Evolutionary conservation across 2,888 invertebrate genomes (phyloP).

Genomic region (Archips xylosteana): DNA sequence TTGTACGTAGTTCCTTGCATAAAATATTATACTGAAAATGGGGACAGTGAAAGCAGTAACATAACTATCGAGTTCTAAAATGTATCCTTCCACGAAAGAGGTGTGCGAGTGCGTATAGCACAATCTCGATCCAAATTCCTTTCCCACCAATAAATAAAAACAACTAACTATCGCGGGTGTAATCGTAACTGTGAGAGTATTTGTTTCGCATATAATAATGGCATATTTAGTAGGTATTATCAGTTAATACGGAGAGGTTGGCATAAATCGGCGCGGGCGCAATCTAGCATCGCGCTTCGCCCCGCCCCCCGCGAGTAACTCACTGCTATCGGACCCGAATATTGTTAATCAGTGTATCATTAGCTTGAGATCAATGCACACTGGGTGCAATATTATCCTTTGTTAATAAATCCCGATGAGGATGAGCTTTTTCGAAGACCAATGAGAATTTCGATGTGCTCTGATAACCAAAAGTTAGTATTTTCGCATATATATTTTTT

Average conservation of each 20-base stretch:
- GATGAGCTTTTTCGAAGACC: not conserved
- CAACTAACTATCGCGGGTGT: conserved; percentile 49
- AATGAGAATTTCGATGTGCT: too few relatives aligned
- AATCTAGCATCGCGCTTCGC: conserved; percentile 78
- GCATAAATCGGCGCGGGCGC: conserved; percentile 79
- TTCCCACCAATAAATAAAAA: conserved; percentile 75
- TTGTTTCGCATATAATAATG: conserved; percentile 84
- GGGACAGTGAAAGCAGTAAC: not conserved
- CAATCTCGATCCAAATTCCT: conserved; percentile 60
- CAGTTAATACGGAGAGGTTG: conserved; percentile 82
- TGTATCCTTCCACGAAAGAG: conserved; percentile 2
- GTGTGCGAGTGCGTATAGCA: conserved; percentile 28
- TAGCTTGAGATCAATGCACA: conserved; percentile 69
- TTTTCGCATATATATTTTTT: too few relatives aligned
- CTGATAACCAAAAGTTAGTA: not conserved
- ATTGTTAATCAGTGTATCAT: conserved; percentile 86
- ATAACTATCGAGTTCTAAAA: not conserved
- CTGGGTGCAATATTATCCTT: conserved; percentile 49
- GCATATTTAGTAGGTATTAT: conserved; percentile 84
- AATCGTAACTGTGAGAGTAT: conserved; percentile 68
- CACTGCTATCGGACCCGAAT: conserved; percentile 83
- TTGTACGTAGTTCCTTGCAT: not conserved
- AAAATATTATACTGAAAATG: not conserved
- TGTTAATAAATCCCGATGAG: not conserved
- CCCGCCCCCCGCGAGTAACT: conserved; percentile 77